Evolutionary conservation across 2,113 vertebrate genomes (phyloP).

Genomic region (Bungarus multicinctus): DNA sequence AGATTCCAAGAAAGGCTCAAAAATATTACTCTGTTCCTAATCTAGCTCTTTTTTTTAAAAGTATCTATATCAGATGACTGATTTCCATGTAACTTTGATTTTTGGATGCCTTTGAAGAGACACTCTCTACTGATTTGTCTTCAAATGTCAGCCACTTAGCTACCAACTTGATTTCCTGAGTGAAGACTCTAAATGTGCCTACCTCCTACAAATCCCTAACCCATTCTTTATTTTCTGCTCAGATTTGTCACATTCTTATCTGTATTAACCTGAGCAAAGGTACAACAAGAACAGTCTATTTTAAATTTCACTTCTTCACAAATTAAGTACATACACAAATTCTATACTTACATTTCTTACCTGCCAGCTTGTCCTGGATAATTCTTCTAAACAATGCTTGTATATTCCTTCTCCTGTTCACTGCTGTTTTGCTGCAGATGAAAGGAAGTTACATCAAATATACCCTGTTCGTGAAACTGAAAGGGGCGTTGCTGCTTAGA

Average conservation of each 20-base stretch:
- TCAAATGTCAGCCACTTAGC: not conserved
- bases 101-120: not conserved
- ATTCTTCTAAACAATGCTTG: slow-evolving; percentile 17
- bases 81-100: not conserved
- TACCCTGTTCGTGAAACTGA: not conserved
- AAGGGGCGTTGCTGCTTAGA: not conserved
- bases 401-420: not conserved
- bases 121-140: not conserved
- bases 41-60: not conserved
- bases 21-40: not conserved
- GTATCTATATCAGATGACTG: not conserved
- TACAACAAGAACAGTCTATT: not conserved
- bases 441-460: slow-evolving; percentile 7
- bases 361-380: slow-evolving; percentile 34
- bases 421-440: not conserved
- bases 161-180: not conserved
- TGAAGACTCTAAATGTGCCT: too few relatives aligned
- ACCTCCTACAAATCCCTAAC: not conserved
- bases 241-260: not conserved
- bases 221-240: not conserved
- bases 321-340: not conserved
- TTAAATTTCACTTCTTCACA: not conserved
- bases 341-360: slow-evolving; percentile 18
- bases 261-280: not conserved
- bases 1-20: not conserved